Evolutionary conservation across 2,888 invertebrate species (phyloP), one percentile per base, ranked within the genome.

Genomic region (Drosophila dives): DNA sequence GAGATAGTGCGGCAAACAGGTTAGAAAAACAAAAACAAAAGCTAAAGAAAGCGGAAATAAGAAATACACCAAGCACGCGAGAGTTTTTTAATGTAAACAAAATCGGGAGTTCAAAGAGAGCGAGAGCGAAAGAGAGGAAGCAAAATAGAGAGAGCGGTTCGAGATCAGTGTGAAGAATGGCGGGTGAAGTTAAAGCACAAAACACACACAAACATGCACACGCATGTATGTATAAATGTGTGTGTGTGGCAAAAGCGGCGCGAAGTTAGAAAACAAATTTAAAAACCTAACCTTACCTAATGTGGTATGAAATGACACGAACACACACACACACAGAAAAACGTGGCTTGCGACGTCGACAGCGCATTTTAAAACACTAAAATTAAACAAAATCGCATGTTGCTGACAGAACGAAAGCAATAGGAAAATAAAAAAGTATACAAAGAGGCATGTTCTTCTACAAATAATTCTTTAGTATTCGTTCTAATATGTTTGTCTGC

Each of bases 221-320:
- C 17, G 11, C 17, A 26, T 42, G 26, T 6, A 11, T 33, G 6
- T 11, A 15, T 26, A 12, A 15, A 17, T 11, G 1, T 53, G 40
- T 33, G 33, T 62, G 61, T 23, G 48, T 10, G 48, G 56, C 60
- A 63, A 59, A 70, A 67, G 60, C 64, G 75, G 69, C 64, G 72
- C 59, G 72, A 64, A 77, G 76, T 76, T 88, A 74, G 73, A 77
- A 88, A 89, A 86, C 64, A 75, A 75, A 87, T 85, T 83, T 80
- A 70, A 80, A 90, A 91, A 81, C 90, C 91, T 90, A 90, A 91
- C 90, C 90, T 91, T 87, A 85, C 90, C 90, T 90, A 91, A 90
- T 90, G 89, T 87, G 81, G 88, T 87, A 84, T 74, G 77, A 83
- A 74, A 77, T 74, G 74, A 65, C 75, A 86, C 77, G 59, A 72